Evolutionary conservation across 2,797 vertebrate genomes (phyloP).

Genomic region (Gobionotothen gibberifrons): DNA sequence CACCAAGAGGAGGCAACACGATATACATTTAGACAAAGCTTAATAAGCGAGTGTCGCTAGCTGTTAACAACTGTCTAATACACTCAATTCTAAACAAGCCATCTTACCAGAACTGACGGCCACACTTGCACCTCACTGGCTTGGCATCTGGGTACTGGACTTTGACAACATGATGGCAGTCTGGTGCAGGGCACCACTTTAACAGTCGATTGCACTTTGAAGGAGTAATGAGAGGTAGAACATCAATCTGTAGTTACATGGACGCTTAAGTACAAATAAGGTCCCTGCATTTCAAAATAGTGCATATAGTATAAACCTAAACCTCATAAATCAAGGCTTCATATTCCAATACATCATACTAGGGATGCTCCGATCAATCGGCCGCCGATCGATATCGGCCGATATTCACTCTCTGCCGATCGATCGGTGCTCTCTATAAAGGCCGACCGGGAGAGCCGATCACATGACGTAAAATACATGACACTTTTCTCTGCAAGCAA

Average conservation of each 20-base stretch:
- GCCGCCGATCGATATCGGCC: too few species aligned
- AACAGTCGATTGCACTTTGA: slow-evolving; percentile 98
- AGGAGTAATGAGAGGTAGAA: slow-evolving; percentile 26
- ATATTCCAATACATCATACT: neutral
- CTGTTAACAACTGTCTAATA: neutral
- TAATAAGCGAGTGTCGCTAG: neutral
- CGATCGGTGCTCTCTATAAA: too few species aligned
- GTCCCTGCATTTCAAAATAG: slow-evolving; percentile 2
- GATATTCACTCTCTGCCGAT: too few species aligned
- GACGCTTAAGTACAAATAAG: neutral
- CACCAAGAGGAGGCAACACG: slow-evolving; percentile 52
- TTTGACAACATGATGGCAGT: slow-evolving; percentile 99
- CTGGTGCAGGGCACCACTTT: slow-evolving; percentile 99
- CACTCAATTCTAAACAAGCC: neutral
- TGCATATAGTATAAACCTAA: neutral
- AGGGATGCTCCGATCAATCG: too few species aligned
- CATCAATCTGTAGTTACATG: neutral
- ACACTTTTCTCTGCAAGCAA: too few species aligned
- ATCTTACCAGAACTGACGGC: slow-evolving; percentile 98
- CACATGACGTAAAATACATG: too few species aligned
- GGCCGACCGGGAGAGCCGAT: too few species aligned
- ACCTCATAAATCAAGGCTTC: slow-evolving; percentile 20
- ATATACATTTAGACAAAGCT: slow-evolving; percentile 13
- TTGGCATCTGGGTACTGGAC: slow-evolving; percentile 99
- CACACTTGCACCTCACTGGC: slow-evolving; percentile 99